Percentiles rank a stretch among this genome's conserved stretches.
Evolutionary conservation across 2,797 vertebrate species (phyloP).

Genomic region (Enteromius anoplus): DNA sequence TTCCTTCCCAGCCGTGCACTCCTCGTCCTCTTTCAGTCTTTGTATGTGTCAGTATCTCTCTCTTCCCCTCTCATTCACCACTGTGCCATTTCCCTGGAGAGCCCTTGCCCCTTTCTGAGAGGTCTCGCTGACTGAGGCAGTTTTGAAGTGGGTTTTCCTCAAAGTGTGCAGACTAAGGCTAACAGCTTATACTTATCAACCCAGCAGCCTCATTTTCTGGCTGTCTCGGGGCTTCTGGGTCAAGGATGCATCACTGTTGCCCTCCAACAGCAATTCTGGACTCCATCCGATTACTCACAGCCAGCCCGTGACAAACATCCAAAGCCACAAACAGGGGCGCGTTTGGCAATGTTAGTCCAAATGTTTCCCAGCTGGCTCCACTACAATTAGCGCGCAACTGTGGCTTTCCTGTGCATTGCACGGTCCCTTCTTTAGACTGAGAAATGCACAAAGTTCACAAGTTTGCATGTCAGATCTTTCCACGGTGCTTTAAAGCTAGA

Average conservation of each 20-base stretch:
- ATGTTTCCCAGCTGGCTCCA: constrained; percentile 33
- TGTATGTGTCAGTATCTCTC: not conserved
- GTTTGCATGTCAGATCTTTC: not conserved
- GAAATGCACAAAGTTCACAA: not conserved
- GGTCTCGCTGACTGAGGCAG: constrained; percentile 49
- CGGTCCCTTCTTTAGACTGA: not conserved
- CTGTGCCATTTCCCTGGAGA: constrained; percentile 34
- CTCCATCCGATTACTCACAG: constrained; percentile 22
- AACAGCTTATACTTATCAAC: constrained; percentile 54
- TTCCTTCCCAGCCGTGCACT: not conserved
- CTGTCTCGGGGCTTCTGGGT: constrained; percentile 48
- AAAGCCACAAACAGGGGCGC: constrained; percentile 3
- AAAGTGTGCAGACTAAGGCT: constrained; percentile 42
- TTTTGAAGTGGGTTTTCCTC: constrained; percentile 53
- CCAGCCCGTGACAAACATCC: constrained; percentile 47
- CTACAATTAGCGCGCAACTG: not conserved
- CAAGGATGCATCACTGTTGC: constrained; percentile 57
- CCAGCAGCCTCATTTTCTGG: constrained; percentile 56
- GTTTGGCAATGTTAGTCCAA: constrained; percentile 11
- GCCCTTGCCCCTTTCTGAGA: constrained; percentile 34
- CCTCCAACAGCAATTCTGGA: constrained; percentile 40
- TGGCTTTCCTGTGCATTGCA: not conserved
- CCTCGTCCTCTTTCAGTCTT: not conserved
- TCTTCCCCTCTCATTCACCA: constrained; percentile 10
- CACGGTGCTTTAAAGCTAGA: not conserved